Percentiles rank a stretch among this genome's conserved stretches.
Conservation (phyloP, 2,888 invertebrate species). For the Callyntrura guangdongensis region DNA sequence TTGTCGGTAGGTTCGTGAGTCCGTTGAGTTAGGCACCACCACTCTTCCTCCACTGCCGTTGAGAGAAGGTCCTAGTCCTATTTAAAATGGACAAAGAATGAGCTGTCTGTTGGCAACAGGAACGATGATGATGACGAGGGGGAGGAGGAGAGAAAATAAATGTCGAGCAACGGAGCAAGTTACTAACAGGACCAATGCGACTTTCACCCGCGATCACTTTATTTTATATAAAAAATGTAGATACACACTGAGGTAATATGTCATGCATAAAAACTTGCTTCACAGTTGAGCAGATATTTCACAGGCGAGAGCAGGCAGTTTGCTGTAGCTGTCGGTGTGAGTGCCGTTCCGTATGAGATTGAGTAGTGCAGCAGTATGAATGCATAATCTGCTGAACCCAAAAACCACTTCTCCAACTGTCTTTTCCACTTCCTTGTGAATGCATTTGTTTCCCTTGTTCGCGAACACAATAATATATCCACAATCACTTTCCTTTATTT, state of each 20-base stretch:
- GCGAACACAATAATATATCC: background rate
- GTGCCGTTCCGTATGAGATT: background rate
- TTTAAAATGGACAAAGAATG: background rate
- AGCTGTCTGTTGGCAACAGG: background rate
- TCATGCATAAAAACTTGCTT: slow-evolving; percentile 46
- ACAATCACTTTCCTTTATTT: background rate
- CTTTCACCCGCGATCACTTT: slow-evolving; percentile 42
- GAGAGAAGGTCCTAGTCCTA: background rate
- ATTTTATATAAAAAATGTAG: slow-evolving; percentile 19
- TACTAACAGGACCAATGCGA: slow-evolving; percentile 25
- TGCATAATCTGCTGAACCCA: slow-evolving; percentile 40
- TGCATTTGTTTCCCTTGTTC: slow-evolving; percentile 18
- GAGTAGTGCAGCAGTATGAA: slow-evolving; percentile 42
- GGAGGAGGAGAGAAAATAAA: slow-evolving; percentile 4
- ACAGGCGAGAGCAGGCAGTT: background rate
- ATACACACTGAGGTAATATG: slow-evolving; percentile 11
- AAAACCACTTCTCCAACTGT: slow-evolving; percentile 10
- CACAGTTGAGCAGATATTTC: slow-evolving; percentile 12
- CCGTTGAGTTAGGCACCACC: background rate
- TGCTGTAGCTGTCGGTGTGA: slow-evolving; percentile 30
- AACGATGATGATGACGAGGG: background rate
- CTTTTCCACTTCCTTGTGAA: slow-evolving; percentile 2
- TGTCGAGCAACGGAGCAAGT: background rate
- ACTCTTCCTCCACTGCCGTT: background rate
- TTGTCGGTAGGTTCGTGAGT: background rate